Evolutionary conservation across 2,113 vertebrate genomes (phyloP), one percentile per base, ranked within the genome.

Genomic region (Nothocercus julius): DNA sequence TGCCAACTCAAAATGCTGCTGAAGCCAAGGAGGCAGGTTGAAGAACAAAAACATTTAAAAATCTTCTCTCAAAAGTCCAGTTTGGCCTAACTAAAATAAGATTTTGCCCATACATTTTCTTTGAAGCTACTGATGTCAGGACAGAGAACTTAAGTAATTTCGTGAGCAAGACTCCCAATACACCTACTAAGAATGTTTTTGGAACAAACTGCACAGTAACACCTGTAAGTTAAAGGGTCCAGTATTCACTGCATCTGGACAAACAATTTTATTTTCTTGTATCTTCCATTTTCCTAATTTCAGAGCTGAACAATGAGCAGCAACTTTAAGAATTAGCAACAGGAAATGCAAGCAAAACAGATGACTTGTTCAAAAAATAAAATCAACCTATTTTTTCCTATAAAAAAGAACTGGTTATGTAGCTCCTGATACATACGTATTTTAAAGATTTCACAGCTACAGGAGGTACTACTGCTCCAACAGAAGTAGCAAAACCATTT

Each of bases 21-120:
- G 77, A 36, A 78, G 11, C 44, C 59, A 9, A 11, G 3, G 18
- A 77, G 12, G 28, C 1, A 3, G 0, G 45, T 0, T 42, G 13
- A 72, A 84, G 9, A 1, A 7, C 15, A 56, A 10, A 51, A 82
- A 38, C 7, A 30, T 21, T 32, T 64, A 72, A 38, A 78, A 78
- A 87, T 25, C 3, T 75, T 45, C 13, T 6, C 58, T 87, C 42
- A 59, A 68, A 67, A 79, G 8, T 3, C 12, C 7, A 28, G 6
- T 78, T 51, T 72, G 45, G 5, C 21, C 56, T 82, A 47, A 73
- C 13, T 40, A 42, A n/a, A 38, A 5, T 32, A n/a, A 75, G 4
- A 25, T 30, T 36, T 47, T 53, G 44, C 9, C 54, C 16, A 2
- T 2, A 24, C 4, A 47, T 68, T 47, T 85, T 32, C 13, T 61